Base-by-base conservation (phyloP, 2,113 vertebrate genomes). In the Lutjanus erythropterus region DNA sequence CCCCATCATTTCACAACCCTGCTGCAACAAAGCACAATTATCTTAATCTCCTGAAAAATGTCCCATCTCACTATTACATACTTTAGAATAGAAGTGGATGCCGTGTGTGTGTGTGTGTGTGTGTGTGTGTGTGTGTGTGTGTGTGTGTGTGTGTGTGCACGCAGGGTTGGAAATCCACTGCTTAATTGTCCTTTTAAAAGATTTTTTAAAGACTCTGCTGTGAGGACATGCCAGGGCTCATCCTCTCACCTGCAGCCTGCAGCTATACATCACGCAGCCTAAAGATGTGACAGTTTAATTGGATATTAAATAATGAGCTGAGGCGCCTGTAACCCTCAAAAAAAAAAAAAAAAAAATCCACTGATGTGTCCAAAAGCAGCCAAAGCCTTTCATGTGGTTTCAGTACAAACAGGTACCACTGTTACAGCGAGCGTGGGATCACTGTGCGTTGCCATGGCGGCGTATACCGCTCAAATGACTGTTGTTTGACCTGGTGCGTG, bases 401-500 rank as follows among this genome's bases (percentile, higher is more conserved):
- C 52, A 52, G 75, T 73, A 64, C 35, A 6, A 21, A 21, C 27
- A 23, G 50, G 60, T 19, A 25, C 53, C 5, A 47, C 23, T 5
- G 10, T 76, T 58, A 60, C 64, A 9, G 6, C 15, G 35, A 69
- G 42, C 39, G 49, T 35, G 59, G 49, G 65, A 76, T 71, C 52
- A 11, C 3, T 56, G 71, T 66, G n/a, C n/a, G 23, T 35, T 6
- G n/a, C 50, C 42, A 56, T 52, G 18, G 31, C 31, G 44, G 56
- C 61, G 80, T 71, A 71, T 60, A 68, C 52, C 25, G 50, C 75
- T 52, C 33, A 21, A 44, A 78, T 88, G 35, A 12, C 35, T 84
- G 80, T 88, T 92, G 85, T 91, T 89, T 85, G 60, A 69, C 42
- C 29, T 70, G 53, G 61, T 50, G 31, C 56, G 44, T 12, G 31